phyloP scores from a whole-genome alignment of 37 sponge, comb jelly and placozoan genomes.

The Axinella damicornis region DNA sequence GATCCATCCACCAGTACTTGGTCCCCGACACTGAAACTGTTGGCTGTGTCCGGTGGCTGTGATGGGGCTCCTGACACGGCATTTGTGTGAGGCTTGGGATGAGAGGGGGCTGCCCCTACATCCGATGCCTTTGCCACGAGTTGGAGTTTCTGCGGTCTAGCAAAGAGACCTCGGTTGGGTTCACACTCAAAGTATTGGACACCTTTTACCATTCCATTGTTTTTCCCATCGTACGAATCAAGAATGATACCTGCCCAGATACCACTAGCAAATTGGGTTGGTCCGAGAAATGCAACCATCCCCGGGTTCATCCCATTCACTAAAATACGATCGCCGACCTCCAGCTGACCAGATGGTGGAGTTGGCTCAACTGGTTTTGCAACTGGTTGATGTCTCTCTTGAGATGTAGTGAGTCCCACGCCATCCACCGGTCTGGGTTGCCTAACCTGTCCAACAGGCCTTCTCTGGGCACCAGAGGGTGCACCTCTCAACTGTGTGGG shows the following conservation, averaged over 20 bases:
- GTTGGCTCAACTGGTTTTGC: too few species aligned
- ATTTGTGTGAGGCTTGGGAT: background rate
- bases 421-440: too few species aligned
- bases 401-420: too few species aligned
- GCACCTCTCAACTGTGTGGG: too few species aligned
- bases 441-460: too few species aligned
- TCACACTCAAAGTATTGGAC: constrained; percentile 89
- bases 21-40: constrained; percentile 60
- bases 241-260: constrained; percentile 91
- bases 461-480: too few species aligned
- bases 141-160: constrained; percentile 82
- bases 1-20: constrained; percentile 73
- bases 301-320: constrained; percentile 77
- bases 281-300: constrained; percentile 82
- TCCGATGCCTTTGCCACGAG: constrained; percentile 23
- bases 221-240: constrained; percentile 86
- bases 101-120: background rate
- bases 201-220: constrained; percentile 92
- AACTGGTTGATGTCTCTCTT: too few species aligned
- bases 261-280: constrained; percentile 92
- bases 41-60: background rate
- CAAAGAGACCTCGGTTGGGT: constrained; percentile 88
- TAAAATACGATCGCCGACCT: constrained; percentile 71
- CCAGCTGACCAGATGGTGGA: background rate
- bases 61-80: background rate